Evolutionary conservation across 2,888 invertebrate genomes (phyloP).

Genomic region (Ormia ochracea): DNA sequence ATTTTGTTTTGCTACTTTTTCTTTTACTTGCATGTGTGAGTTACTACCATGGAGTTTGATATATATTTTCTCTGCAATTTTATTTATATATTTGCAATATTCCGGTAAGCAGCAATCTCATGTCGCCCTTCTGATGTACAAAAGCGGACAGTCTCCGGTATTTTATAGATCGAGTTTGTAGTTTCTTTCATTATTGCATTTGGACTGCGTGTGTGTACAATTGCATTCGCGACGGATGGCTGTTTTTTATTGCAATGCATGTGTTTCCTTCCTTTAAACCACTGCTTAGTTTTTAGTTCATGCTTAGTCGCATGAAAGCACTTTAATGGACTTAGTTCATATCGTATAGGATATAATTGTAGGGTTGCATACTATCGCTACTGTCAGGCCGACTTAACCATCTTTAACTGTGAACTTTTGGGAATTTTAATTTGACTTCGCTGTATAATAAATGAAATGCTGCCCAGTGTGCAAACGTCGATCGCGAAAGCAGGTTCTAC

Average conservation of each 20-base stretch:
- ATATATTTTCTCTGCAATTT: slow-evolving; percentile 11
- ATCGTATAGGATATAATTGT: not conserved
- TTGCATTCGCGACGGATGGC: slow-evolving; percentile 7
- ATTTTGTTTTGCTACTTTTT: slow-evolving; percentile 39
- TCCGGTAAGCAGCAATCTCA: slow-evolving; percentile 11
- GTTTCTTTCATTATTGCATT: not conserved
- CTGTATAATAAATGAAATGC: no score
- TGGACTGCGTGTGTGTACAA: slow-evolving; percentile 1
- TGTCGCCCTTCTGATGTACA: slow-evolving; percentile 3
- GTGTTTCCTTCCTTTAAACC: not conserved
- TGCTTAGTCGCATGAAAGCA: not conserved
- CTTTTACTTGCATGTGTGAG: slow-evolving; percentile 3
- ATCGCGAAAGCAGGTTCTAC: no score
- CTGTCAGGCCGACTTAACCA: no score
- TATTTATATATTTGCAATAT: not conserved
- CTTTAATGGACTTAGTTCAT: not conserved
- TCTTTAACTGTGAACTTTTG: no score
- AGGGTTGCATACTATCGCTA: no score
- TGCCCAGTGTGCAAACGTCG: no score
- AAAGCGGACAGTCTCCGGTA: not conserved
- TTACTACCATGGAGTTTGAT: slow-evolving; percentile 7
- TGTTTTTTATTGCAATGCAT: not conserved
- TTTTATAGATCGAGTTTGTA: not conserved
- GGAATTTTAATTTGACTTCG: no score
- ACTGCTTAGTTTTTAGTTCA: not conserved